Conservation (phyloP, 2,888 invertebrate species). For the Eilema sororculum region DNA sequence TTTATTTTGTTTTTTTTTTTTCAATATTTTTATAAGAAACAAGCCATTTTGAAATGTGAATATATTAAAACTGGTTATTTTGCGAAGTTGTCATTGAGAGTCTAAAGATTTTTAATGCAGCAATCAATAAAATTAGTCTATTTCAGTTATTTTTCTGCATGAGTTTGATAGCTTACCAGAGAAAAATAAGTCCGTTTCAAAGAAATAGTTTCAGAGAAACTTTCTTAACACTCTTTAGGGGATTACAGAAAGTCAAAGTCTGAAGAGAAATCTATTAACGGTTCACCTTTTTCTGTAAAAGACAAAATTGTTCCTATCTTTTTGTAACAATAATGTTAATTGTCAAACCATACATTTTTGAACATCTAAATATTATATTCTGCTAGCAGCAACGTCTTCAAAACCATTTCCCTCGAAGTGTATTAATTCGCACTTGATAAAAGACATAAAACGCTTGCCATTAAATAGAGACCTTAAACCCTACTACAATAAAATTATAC, state of each 20-base stretch:
- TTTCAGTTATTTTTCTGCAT: too few species aligned
- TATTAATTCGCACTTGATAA: constrained; percentile 23
- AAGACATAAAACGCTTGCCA: background rate
- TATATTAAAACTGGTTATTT: too few species aligned
- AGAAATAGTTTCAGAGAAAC: background rate
- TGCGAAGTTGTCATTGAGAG: too few species aligned
- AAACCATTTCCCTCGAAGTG: background rate
- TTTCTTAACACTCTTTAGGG: background rate
- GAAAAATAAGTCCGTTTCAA: background rate
- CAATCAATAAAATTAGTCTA: too few species aligned
- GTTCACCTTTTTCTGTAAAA: background rate
- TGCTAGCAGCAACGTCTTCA: background rate
- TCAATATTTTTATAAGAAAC: too few species aligned
- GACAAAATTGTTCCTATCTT: background rate
- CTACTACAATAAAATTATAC: background rate
- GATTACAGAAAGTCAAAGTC: background rate
- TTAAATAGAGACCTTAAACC: background rate
- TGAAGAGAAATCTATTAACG: background rate
- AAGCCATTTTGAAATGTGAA: too few species aligned
- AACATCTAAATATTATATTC: background rate
- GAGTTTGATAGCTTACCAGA: background rate
- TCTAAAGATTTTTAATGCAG: too few species aligned
- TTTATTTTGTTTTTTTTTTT: too few species aligned
- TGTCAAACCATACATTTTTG: background rate
- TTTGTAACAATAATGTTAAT: background rate